phyloP scores from a whole-genome alignment of 2,797 vertebrate species.

The Labeo calbasu region DNA sequence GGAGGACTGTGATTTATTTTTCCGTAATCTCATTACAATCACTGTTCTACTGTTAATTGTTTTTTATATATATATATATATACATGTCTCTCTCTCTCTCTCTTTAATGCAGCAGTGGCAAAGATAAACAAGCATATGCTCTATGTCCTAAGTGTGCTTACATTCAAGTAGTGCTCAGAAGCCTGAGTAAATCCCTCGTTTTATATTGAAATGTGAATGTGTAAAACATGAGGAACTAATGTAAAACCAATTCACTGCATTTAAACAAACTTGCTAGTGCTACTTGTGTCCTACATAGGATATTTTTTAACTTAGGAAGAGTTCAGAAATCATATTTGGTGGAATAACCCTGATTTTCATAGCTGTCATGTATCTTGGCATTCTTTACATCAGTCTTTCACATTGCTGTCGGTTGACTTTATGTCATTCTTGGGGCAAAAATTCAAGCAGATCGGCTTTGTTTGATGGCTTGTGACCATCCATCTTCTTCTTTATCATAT shows the following conservation, averaged over 20 bases:
- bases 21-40: slow-evolving; percentile 5
- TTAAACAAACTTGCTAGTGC: background rate
- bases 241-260: background rate
- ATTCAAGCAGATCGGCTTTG: too few species aligned
- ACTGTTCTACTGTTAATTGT: background rate
- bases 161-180: background rate
- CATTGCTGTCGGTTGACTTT: too few species aligned
- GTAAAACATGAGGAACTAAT: background rate
- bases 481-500: too few species aligned
- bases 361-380: too few species aligned
- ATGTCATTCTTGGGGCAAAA: too few species aligned
- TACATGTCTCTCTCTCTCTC: too few species aligned
- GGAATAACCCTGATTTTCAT: background rate
- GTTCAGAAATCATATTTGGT: background rate
- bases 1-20: slow-evolving; percentile 22
- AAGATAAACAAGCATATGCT: background rate
- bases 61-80: too few species aligned
- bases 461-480: too few species aligned
- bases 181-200: background rate
- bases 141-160: background rate
- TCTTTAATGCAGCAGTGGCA: background rate
- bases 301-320: background rate
- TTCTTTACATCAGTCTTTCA: too few species aligned
- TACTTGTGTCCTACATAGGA: background rate
- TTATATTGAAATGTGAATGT: background rate